phyloP scores from a whole-genome alignment of 1,140 invertebrate genomes.

The Popillia japonica region DNA sequence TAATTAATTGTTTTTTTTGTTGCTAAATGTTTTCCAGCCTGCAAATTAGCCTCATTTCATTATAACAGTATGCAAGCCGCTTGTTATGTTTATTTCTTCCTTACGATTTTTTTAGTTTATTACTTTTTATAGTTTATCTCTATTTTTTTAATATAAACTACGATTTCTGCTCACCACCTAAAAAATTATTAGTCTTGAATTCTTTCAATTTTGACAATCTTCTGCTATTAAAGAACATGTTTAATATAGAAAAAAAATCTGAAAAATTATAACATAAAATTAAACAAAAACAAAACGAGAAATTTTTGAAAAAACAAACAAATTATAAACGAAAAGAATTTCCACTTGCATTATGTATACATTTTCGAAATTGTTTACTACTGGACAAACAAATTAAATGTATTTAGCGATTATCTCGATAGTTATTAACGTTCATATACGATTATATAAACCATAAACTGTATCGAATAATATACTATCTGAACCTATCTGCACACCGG shows the following conservation, averaged over 20 bases:
- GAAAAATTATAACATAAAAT: conserved; percentile 39
- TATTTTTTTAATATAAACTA: conserved; percentile 47
- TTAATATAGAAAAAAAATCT: conserved; percentile 41
- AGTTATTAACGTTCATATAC: too few species aligned
- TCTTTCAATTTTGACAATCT: conserved; percentile 41
- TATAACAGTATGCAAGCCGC: conserved; percentile 44
- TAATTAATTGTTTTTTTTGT: conserved; percentile 16
- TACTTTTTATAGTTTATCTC: conserved; percentile 8
- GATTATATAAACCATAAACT: too few species aligned
- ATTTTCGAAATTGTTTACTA: background rate
- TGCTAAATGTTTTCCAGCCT: conserved; percentile 21
- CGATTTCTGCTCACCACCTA: conserved; percentile 56
- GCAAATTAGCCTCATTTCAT: conserved; percentile 46
- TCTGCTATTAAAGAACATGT: conserved; percentile 43
- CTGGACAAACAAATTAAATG: too few species aligned
- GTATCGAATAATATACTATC: too few species aligned
- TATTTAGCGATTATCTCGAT: too few species aligned
- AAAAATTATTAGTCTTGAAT: conserved; percentile 44
- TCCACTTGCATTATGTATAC: background rate
- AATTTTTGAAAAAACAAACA: background rate
- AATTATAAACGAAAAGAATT: conserved; percentile 23
- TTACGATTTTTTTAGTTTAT: conserved; percentile 26
- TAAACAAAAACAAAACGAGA: conserved; percentile 35
- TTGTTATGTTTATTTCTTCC: conserved; percentile 38
- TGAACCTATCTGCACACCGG: too few species aligned